Evolutionary conservation across 2,797 vertebrate species (phyloP), one percentile per base, ranked within the genome.

Genomic region (Falco peregrinus): DNA sequence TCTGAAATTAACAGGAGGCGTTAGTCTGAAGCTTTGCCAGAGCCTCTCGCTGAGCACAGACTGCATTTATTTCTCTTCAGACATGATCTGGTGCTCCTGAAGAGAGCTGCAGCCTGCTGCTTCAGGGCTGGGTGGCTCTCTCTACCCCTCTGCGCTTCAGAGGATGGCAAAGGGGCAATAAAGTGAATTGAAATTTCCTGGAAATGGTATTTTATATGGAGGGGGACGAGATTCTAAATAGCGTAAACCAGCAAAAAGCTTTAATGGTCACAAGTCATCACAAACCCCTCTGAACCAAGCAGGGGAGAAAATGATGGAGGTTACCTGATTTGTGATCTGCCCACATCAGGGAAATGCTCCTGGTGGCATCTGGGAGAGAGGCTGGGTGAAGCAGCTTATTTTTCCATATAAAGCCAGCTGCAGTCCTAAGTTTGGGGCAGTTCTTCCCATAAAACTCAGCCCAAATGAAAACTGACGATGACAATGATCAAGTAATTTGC

Each of bases 11-110:
- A 81, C 28, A 37, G 86, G 89, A 82, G 91, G 45, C 35, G 33
- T 87, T 47, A 54, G 84, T 39, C 48, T 37, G 87, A 79, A 90
- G 86, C 68, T 93, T 54, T 84, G 84, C 79, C 90, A 83, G 81
- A 90, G 87, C 91, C 84, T 88, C 94, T 95, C 4, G 6, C 94
- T 81, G 87, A 91, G 96, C 89, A 67, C 57, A 78, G 90, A 21
- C 94, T 80, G 88, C 91, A 90, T 90, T 96, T 96, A 79, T 85
- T 92, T 86, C 91, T 73, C 91, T 85, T 88, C 89, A 91, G 92
- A 4, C 37, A 53, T 19, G 64, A 89, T 67, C 60, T 48, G 56
- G n/a, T 57, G 77, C 77, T 93, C 81, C 57, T 13, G 12, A 60
- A 88, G 94, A 95, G 87, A 92, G 83, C 64, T 41, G 71, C 33